Evolutionary conservation across 2,797 vertebrate genomes (phyloP).

Genomic region (Saxicola maurus): DNA sequence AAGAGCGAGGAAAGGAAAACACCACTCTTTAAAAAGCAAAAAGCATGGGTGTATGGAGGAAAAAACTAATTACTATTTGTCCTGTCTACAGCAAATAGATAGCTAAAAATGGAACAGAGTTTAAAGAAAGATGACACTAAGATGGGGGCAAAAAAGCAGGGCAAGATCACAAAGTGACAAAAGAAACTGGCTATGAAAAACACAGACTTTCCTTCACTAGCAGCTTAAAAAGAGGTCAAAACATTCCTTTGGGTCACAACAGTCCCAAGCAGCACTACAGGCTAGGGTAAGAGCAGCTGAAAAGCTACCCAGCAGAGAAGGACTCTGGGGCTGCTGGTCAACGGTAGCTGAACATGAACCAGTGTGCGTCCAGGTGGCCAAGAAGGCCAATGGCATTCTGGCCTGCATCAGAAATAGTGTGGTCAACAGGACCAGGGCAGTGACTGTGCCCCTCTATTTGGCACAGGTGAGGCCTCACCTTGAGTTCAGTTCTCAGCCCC

Average conservation of each 20-base stretch:
- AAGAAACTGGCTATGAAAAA: background rate
- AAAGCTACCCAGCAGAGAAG: background rate
- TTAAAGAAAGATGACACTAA: background rate
- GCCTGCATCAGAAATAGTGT: accelerated
- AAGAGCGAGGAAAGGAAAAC: background rate
- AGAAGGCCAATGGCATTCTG: background rate
- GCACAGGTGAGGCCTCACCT: background rate
- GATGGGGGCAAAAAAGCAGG: background rate
- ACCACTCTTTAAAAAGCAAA: background rate
- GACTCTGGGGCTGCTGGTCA: background rate
- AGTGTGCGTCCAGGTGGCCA: background rate
- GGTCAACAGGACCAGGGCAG: background rate
- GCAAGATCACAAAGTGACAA: background rate
- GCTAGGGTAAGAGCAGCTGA: background rate
- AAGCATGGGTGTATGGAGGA: background rate
- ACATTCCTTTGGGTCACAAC: background rate
- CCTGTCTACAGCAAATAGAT: background rate
- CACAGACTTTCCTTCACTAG: background rate
- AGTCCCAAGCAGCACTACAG: background rate
- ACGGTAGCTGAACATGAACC: background rate
- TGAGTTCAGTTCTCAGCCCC: accelerated
- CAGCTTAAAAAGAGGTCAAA: background rate
- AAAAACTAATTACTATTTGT: background rate
- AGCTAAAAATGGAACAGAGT: background rate
- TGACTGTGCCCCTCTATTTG: accelerated